Percentiles rank a stretch among this genome's conserved stretches.
Conservation (phyloP, 2,888 invertebrate species). For the Ganaspis brasiliensis region DNA sequence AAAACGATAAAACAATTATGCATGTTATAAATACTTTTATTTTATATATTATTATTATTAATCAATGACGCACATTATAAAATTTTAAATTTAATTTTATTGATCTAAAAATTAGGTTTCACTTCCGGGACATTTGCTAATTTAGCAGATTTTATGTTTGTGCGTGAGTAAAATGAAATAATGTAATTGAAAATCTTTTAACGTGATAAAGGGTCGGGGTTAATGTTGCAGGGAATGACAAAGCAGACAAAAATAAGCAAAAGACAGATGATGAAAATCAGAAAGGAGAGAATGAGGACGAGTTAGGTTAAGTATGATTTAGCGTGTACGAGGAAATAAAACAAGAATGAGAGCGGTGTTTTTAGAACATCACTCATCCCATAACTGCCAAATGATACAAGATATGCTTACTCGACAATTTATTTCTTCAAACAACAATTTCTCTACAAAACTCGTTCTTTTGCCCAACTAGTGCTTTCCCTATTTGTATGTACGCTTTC, state of each 20-base stretch:
- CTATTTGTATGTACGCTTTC: too few species aligned
- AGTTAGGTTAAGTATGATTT: constrained; percentile 64
- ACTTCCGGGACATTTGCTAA: not conserved
- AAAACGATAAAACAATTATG: too few species aligned
- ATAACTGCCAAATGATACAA: constrained; percentile 58
- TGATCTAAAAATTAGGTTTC: not conserved
- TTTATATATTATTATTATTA: too few species aligned
- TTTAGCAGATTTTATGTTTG: not conserved
- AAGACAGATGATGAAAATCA: constrained; percentile 42
- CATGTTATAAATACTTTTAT: too few species aligned
- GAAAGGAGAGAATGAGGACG: constrained; percentile 18
- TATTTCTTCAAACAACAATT: constrained; percentile 27
- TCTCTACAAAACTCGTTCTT: not conserved
- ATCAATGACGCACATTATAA: too few species aligned
- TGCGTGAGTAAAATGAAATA: not conserved
- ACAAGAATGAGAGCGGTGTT: constrained; percentile 55
- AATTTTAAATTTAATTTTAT: not conserved
- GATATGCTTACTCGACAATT: constrained; percentile 60
- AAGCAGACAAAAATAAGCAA: constrained; percentile 23
- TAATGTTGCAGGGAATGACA: constrained; percentile 34
- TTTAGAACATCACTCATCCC: constrained; percentile 61
- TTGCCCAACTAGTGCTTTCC: not conserved
- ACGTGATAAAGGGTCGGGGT: constrained; percentile 3
- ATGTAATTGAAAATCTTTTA: constrained; percentile 37
- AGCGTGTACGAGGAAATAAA: constrained; percentile 60